These are phyloP conservation scores for Diplodus sargus DNA, from an alignment of 2,797 vertebrate genomes.

Conservation along the genomic window DNA sequence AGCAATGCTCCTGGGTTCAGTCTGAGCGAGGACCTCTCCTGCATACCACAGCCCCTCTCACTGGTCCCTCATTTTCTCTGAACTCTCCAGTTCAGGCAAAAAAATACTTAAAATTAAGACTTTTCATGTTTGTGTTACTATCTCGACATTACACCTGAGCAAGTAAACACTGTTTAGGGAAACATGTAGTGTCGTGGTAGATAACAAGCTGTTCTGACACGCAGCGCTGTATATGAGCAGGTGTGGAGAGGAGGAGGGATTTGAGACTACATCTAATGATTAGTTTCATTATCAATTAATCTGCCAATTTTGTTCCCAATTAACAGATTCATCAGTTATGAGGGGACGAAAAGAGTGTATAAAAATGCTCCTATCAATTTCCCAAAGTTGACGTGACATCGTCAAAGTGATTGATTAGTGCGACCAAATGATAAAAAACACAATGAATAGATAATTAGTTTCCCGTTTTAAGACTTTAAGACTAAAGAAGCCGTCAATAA, in stretches of 20 bases:
- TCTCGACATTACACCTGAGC: background rate
- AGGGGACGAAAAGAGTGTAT: background rate
- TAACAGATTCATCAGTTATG: background rate
- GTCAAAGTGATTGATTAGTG: too few species aligned
- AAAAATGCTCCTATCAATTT: too few species aligned
- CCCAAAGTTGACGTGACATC: background rate
- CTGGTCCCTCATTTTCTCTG: background rate
- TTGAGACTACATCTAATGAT: background rate
- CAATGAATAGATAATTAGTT: too few species aligned
- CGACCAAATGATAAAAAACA: too few species aligned
- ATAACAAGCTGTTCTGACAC: background rate
- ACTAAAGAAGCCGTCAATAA: too few species aligned
- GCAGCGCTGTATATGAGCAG: too few species aligned
- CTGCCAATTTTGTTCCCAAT: background rate
- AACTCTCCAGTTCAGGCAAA: background rate
- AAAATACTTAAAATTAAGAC: background rate
- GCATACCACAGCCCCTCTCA: background rate
- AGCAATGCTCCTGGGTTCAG: background rate
- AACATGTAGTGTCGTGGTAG: background rate
- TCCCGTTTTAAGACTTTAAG: too few species aligned
- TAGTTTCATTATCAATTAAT: background rate
- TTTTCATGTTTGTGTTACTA: too few species aligned
- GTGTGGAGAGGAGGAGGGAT: background rate
- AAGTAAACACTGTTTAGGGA: background rate
- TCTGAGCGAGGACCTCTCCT: background rate